Evolutionary conservation across 2,797 vertebrate species (phyloP), one percentile per base, ranked within the genome.

Genomic region (Uromys caudimaculatus): DNA sequence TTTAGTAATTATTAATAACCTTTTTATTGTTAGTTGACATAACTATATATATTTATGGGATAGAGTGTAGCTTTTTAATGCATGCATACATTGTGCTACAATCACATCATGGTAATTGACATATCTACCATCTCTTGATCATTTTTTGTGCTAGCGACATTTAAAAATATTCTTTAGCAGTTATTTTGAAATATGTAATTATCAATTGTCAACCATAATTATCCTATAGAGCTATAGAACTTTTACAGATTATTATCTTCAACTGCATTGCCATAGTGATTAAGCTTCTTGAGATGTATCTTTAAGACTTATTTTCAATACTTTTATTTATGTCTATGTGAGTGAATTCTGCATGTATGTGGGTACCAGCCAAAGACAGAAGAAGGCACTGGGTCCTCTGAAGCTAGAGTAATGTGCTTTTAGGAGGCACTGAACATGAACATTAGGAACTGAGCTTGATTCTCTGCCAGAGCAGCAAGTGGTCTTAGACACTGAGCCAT

Each of bases 171-270:
- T 7, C 67, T 56, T 52, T 54, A 88, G 24, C n/a, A 56, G 54
- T 88, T 75, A 73, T 58, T 88, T 88, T 88, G n/a, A 32, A 88
- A 73, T 88, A 56, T 58, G 56, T 38, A 88, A 56, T 75, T 88
- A 88, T 32, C 52, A 44, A 21, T 73, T 56, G 24, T 44, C 24
- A 58, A 21, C 16, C n/a, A 75, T 75, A 75, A 75, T 88, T 56
- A 75, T 88, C 27, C 54, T 38, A 88, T 54, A 38, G 10, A 58
- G 14, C 24, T 73, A 75, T 32, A 71, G 62, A 58, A 87, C 38
- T n/a, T 79, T 19, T 56, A 69, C 13, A 56, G 24, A 9, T 73
- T 87, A 44, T 73, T 52, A 50, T 76, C 69, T 21, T 67, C 23
- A 69, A 8, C 62, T 79, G 29, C 13, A 78, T 41, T 75, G 38